Conservation (phyloP, 2,113 vertebrate genomes). For the Stictonetta naevosa region DNA sequence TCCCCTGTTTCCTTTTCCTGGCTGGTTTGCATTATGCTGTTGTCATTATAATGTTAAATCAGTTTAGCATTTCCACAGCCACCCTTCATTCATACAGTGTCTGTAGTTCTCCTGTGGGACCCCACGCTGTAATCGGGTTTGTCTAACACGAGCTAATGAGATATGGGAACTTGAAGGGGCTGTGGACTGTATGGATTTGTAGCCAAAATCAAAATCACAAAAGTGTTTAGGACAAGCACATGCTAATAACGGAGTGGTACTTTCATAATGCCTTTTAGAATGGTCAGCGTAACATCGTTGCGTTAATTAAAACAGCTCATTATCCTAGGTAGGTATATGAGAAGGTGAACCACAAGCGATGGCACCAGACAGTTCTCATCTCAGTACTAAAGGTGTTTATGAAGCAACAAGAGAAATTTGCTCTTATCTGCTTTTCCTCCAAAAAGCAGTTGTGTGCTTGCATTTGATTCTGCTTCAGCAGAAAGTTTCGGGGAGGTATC, state of each 20-base stretch:
- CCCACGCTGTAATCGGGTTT: not conserved
- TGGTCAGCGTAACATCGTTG: not conserved
- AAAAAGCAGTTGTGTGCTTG: accelerated
- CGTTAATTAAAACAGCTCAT: not conserved
- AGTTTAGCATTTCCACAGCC: not conserved
- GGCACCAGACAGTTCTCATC: not conserved
- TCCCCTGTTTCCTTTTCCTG: not conserved
- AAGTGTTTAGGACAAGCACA: accelerated
- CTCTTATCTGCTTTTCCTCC: not conserved
- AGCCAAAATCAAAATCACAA: not conserved
- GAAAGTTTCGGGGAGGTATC: not conserved
- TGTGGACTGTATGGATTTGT: not conserved
- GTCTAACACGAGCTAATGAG: not conserved
- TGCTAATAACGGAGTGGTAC: accelerated
- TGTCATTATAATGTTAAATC: not conserved
- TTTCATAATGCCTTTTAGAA: not conserved
- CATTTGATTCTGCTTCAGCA: too few species aligned
- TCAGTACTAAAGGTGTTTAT: accelerated
- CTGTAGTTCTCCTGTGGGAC: not conserved
- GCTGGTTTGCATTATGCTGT: not conserved
- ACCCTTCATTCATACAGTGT: accelerated
- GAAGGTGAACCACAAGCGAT: accelerated
- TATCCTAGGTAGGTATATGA: not conserved
- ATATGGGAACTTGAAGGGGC: accelerated
- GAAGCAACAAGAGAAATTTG: not conserved